A percentile compares a stretch with the other conserved stretches of the same genome.
Conservation (phyloP, 2,797 vertebrate genomes). For the Gorsachius magnificus region DNA sequence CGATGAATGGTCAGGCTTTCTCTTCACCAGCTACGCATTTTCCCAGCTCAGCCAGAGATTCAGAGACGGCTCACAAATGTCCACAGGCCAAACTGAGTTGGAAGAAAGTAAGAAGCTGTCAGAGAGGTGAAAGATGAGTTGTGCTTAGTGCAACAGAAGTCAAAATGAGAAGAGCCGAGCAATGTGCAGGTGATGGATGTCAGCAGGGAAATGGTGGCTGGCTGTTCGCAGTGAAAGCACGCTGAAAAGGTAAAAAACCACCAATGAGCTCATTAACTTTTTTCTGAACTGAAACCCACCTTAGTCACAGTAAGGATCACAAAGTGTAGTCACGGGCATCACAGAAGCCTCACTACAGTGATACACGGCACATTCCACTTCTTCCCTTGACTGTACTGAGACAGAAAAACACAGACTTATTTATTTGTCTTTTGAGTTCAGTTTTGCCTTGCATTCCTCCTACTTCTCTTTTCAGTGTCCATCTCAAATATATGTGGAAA, state of each 20-base stretch:
- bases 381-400: background rate
- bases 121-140: background rate
- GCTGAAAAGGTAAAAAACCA: background rate
- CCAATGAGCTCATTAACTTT: background rate
- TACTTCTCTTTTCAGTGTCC: background rate
- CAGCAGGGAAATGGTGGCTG: background rate
- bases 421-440: background rate
- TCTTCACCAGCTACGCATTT: rapidly evolving
- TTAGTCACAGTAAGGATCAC: background rate
- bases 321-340: background rate
- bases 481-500: background rate
- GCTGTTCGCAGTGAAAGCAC: background rate
- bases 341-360: background rate
- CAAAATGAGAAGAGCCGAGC: background rate
- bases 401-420: background rate
- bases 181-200: background rate
- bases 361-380: too few species aligned
- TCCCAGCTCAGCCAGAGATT: background rate
- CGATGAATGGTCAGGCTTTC: background rate
- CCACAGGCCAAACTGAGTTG: background rate
- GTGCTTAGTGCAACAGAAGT: background rate
- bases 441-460: background rate
- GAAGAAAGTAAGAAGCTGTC: background rate
- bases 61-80: background rate
- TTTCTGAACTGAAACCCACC: background rate